phyloP scores from a whole-genome alignment of 2,797 vertebrate genomes.

The Brachyrhaphis roseni region DNA sequence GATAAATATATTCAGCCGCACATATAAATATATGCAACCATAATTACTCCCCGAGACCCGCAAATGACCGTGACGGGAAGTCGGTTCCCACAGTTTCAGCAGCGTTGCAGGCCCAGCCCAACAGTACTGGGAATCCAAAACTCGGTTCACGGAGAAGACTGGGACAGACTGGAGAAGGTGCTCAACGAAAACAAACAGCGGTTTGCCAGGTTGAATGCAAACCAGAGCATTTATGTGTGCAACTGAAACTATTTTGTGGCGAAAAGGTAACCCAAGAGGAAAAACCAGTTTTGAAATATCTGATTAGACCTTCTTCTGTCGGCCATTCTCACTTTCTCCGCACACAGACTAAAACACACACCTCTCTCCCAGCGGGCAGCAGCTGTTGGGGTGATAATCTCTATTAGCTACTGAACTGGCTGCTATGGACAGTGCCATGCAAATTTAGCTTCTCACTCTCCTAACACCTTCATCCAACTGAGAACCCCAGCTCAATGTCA shows the following conservation, averaged over 20 bases:
- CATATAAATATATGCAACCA: constrained; percentile 74
- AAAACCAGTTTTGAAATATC: constrained; percentile 31
- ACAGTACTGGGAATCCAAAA: constrained; percentile 58
- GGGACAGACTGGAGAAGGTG: constrained; percentile 42
- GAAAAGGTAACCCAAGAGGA: constrained; percentile 51
- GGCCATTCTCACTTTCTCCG: constrained; percentile 31
- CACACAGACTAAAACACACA: constrained; percentile 20
- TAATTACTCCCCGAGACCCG: constrained; percentile 71
- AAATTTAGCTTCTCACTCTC: constrained; percentile 51
- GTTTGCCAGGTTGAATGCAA: constrained; percentile 33
- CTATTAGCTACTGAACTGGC: constrained; percentile 80
- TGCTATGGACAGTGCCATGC: constrained; percentile 50
- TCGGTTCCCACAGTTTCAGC: constrained; percentile 75
- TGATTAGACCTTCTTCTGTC: constrained; percentile 23
- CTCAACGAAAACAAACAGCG: constrained; percentile 50
- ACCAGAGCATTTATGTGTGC: constrained; percentile 47
- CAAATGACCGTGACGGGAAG: constrained; percentile 74
- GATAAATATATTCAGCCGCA: constrained; percentile 77
- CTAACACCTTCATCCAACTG: constrained; percentile 39
- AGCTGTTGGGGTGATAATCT: constrained; percentile 82
- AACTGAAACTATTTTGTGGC: constrained; percentile 48
- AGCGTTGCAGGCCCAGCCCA: constrained; percentile 60
- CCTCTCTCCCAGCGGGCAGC: constrained; percentile 70
- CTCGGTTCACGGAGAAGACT: constrained; percentile 46
- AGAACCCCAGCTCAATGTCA: constrained; percentile 28